Conservation (phyloP, 2,113 vertebrate genomes). For the Pseudopipra pipra region DNA sequence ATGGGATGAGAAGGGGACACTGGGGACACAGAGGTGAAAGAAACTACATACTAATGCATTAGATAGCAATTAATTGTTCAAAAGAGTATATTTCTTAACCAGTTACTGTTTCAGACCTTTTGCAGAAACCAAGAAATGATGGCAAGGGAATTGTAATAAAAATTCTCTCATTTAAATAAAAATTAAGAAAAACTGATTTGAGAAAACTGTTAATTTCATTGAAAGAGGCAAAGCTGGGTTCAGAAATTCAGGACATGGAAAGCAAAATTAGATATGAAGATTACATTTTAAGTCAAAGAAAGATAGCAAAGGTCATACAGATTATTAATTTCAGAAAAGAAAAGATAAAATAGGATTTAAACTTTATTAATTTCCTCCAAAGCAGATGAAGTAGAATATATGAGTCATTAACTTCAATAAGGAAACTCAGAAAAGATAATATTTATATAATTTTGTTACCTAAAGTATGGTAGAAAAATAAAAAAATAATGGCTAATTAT, state of each 20-base stretch:
- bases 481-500: neutral
- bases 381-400: neutral
- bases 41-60: neutral
- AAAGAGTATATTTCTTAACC: neutral
- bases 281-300: neutral
- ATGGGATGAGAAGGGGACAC: neutral
- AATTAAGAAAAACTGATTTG: neutral
- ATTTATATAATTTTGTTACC: neutral
- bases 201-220: neutral
- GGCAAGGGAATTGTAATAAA: neutral
- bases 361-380: conserved; percentile 4
- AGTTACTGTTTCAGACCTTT: neutral
- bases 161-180: neutral
- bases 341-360: neutral
- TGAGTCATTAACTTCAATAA: neutral
- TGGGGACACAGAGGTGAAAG: neutral
- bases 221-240: neutral
- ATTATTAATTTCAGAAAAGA: conserved; percentile 15
- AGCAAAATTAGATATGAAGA: neutral
- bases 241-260: neutral
- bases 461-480: neutral
- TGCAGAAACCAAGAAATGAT: neutral
- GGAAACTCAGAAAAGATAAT: neutral
- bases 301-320: neutral
- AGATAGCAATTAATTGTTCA: neutral